Conservation (phyloP, 2,888 invertebrate species). For the Trisateles emortualis region DNA sequence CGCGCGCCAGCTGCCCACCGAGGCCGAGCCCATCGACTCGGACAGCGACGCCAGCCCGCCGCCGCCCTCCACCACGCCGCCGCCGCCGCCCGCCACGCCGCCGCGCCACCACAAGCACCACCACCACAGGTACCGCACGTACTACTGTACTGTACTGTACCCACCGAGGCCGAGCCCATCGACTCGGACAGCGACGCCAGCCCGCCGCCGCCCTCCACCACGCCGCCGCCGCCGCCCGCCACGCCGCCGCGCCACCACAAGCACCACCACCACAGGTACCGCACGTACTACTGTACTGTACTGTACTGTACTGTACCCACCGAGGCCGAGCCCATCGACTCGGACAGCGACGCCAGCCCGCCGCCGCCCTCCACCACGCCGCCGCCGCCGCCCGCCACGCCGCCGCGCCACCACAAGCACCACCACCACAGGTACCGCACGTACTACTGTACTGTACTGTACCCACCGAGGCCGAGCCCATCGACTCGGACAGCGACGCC, state of each 20-base stretch:
- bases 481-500: no score
- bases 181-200: no score
- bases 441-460: neutral
- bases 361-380: conserved; percentile 29
- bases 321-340: conserved; percentile 92
- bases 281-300: no score
- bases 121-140: conserved; percentile 16
- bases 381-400: conserved; percentile 25
- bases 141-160: neutral
- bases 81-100: conserved; percentile 27
- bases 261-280: no score
- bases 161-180: no score
- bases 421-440: conserved; percentile 19
- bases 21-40: conserved; percentile 92
- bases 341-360: conserved; percentile 71
- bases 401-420: conserved; percentile 24
- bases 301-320: conserved; percentile 77
- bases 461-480: no score
- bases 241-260: no score
- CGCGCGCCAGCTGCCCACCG: conserved; percentile 88
- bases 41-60: conserved; percentile 64
- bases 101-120: conserved; percentile 23
- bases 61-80: conserved; percentile 25
- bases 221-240: no score
- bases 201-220: no score